Evolutionary conservation across 2,113 vertebrate species (phyloP), one percentile per base, ranked within the genome.

Genomic region (Edolisoma coerulescens): DNA sequence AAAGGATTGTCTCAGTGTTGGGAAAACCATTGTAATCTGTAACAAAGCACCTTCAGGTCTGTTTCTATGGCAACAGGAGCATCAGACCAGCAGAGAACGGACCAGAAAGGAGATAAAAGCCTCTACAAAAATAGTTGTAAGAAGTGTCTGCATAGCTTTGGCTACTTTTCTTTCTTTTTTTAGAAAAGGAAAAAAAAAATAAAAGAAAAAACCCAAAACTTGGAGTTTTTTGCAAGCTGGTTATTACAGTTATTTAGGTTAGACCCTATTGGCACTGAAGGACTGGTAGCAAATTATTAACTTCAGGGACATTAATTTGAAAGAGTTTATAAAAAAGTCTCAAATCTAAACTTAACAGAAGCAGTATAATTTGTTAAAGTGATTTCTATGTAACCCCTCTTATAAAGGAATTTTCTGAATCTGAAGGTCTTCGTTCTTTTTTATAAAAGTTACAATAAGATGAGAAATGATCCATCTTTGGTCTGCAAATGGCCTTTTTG

Each of bases 21-120:
- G 95, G 94, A 80, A 87, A 90, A 63, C 73, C 39, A 54, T 92
- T 95, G 89, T 95, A 26, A 87, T 89, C 89, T 27, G 14, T 68
- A 89, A 92, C 80, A 96, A 95, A 97, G 93, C 93, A 86, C 94
- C 89, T 93, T 19, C 76, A 11, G 95, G 91, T 54, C 89, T 68
- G 96, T 97, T 91, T 22, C 96, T 39, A 95, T 95, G 89, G 94
- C 86, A 97, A 97, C 95, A 89, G 76, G 91, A 97, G 89, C 95
- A 93, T 95, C 96, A 93, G 94, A 67, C 91, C 93, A 93, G 89
- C 93, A 68, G 54, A 92, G 86, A 93, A 96, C 1, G 64, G 96
- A 81, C 93, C 86, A 84, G 80, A 78, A 87, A 84, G 68, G 69
- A 92, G 86, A 90, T 75, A 89, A 97, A 97, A 93, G 39, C 76